Base-by-base conservation (phyloP, 2,797 vertebrate species). In the Pseudomugil gertrudae region DNA sequence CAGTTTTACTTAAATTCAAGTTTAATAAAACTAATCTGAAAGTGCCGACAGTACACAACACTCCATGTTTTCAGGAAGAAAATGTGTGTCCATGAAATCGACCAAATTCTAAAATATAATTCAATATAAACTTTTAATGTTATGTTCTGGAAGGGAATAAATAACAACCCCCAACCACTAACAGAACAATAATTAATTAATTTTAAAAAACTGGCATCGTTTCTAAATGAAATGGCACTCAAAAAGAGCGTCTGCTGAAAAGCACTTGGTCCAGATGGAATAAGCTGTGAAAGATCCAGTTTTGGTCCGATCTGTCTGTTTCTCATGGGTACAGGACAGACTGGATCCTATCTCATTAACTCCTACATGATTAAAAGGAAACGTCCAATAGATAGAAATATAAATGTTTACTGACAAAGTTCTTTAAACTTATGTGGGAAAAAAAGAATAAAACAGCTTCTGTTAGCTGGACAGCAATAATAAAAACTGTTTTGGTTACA, bases 271-370 rank as follows among this genome's bases (percentile, higher is more conserved):
- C 84, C 87, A 90, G 87, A 86, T 89, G 87, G 84, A 80, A 63
- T 57, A 63, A 76, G 54, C 71, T 51, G 62, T 63, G 21, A 80
- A 57, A 53, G 63, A 53, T 33, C 73, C 64, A 60, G 73, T 76
- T 84, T 77, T 69, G 61, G 76, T 61, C 59, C 83, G 90, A 85
- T 88, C 87, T 84, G 86, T 72, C 85, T 73, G 73, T 72, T 79
- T 82, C 63, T 69, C 61, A 55, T 57, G 61, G 66, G 66, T 78
- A 62, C 5, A 66, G 61, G 40, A 43, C 61, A 2, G 24, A 70
- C 77, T 71, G 60, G 52, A 69, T 86, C 72, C 57, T 62, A 26
- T 58, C 53, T 63, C 75, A 43, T 74, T 33, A 59, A 67, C 32
- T 72, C 71, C 69, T 71, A 85, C 69, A 77, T 82, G 72, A 79